Conservation (phyloP, 1,140 invertebrate genomes). For the Microplitis demolitor region DNA sequence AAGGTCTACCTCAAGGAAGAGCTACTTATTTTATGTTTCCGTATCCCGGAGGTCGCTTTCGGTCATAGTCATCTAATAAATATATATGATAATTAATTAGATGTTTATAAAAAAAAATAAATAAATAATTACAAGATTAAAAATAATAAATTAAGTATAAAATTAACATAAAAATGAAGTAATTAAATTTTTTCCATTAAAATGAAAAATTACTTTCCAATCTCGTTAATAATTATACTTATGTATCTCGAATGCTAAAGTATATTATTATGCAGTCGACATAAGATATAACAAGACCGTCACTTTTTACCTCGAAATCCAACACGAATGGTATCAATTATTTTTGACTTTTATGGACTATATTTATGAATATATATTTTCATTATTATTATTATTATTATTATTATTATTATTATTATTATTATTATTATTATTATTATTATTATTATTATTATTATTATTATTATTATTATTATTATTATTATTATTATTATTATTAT, state of each 20-base stretch:
- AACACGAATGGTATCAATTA: constrained; percentile 23
- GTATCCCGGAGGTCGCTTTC: neutral
- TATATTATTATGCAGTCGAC: neutral
- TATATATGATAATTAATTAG: neutral
- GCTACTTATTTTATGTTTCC: neutral
- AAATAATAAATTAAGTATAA: too few relatives aligned
- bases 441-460: neutral
- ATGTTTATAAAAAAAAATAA: neutral
- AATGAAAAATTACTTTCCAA: neutral
- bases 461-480: neutral
- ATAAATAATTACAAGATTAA: neutral
- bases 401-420: too few relatives aligned
- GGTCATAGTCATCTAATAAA: neutral
- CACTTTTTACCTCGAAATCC: neutral
- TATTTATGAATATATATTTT: neutral
- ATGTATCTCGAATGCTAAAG: neutral
- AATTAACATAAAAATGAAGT: too few relatives aligned
- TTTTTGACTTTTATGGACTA: constrained; percentile 22
- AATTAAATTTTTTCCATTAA: too few relatives aligned
- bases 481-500: neutral
- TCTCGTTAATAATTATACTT: neutral
- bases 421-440: too few relatives aligned
- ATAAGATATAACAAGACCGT: neutral
- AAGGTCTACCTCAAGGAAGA: constrained; percentile 4
- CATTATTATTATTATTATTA: neutral